A percentile compares a stretch with the other conserved stretches of the same genome.
Conservation (phyloP, 2,888 invertebrate genomes). For the Sacculina carcini region DNA sequence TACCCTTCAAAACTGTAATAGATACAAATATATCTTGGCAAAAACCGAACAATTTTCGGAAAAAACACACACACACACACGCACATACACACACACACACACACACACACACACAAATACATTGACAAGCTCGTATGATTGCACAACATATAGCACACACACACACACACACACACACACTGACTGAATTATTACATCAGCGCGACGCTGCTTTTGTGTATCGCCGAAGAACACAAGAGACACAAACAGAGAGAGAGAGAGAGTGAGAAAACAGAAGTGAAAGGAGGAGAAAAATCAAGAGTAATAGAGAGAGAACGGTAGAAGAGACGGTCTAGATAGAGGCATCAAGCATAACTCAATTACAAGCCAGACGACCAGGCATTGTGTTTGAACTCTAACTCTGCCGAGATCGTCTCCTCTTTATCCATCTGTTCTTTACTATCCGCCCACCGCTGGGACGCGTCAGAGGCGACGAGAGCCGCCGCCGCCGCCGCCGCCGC, state of each 20-base stretch:
- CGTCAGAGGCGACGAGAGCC: not conserved
- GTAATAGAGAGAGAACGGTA: not conserved
- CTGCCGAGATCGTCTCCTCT: not conserved
- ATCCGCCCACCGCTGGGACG: not conserved
- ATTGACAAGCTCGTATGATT: constrained; percentile 5
- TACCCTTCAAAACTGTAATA: too few relatives aligned
- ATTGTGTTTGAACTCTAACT: too few relatives aligned
- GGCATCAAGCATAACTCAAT: not conserved
- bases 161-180: constrained; percentile 4
- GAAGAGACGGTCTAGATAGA: not conserved
- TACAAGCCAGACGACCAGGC: too few relatives aligned
- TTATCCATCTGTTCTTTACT: not conserved
- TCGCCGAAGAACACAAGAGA: not conserved
- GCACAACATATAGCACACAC: constrained; percentile 2
- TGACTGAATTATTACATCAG: too few relatives aligned
- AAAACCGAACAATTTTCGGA: too few relatives aligned
- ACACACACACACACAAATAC: constrained; percentile 4
- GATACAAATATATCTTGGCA: too few relatives aligned
- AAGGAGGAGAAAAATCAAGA: not conserved
- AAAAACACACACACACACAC: too few relatives aligned
- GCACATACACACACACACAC: too few relatives aligned
- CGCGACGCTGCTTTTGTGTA: too few relatives aligned
- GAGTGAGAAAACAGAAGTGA: not conserved
- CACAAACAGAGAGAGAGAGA: not conserved
- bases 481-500: not conserved